Base-by-base conservation (phyloP, 2,113 vertebrate genomes). In the Callospermophilus lateralis region DNA sequence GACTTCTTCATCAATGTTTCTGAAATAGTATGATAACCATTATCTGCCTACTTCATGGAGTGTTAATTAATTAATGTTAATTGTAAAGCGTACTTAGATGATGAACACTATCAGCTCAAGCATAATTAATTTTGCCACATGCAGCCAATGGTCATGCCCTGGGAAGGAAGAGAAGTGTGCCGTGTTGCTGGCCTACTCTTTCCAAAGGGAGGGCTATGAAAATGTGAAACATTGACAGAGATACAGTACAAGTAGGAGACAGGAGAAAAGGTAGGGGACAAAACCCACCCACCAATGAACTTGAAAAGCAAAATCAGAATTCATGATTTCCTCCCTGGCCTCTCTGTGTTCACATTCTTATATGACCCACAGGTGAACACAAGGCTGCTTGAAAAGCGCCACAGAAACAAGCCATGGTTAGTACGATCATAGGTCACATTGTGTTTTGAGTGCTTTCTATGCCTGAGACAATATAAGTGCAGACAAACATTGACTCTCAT, bases 1-100 rank as follows among this genome's bases (percentile, higher is more conserved):
- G 58, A 42, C 37, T 42, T 96, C 53, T 94, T 87, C 90, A 53
- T 80, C 45, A 78, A 73, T 79, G 45, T 86, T 95, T 97, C 85
- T 92, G 34, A 89, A 68, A 88, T 72, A 70, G 28, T 90, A 89
- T 58, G 55, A 93, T 87, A 81, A 74, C 28, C 30, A 92, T 78
- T 95, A 90, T 83, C 81, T 96, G 85, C 34, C 77, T 93, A 65
- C 73, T 42, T 61, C 76, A 74, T 93, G 51, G 68, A 55, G 32
- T 94, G 42, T 81, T 95, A 95, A 92, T 92, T 96, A 97, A 95
- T 94, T 92, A 89, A 74, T 89, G 67, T 37, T 67, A 85, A 91
- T 86, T 92, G 39, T 74, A 81, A 90, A 55, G 94, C 65, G 19
- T 16, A 20, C 37, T 86, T 74, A 93, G 58, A 30, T 96, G 61